Base-by-base conservation (phyloP, 2,113 vertebrate species). In the Etia nguti region DNA sequence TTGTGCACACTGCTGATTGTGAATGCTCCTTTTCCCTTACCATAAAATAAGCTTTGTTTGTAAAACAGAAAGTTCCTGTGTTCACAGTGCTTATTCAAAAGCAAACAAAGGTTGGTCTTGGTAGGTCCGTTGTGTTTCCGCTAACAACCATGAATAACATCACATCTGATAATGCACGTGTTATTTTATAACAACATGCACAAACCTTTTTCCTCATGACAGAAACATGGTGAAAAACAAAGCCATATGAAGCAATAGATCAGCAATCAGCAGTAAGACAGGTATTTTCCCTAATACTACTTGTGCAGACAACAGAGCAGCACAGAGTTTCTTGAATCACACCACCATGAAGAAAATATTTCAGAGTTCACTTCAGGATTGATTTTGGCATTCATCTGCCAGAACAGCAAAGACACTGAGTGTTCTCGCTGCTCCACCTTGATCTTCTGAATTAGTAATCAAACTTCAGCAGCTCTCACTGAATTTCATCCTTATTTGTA, bases 281-380 rank as follows among this genome's bases (percentile, higher is more conserved):
- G 31, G 56, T 41, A 5, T 86, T 75, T 84, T 41, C 43, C 36
- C 84, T 22, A 55, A 38, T 41, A 31, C 82, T 36, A 5, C 9
- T 26, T 83, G 20, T 82, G 46, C 12, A 79, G 29, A 41, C 5
- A 4, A 43, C 38, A 34, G 80, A 83, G 80, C 18, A 70, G 57
- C 62, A 50, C 2, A 24, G 43, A 20, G 20, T 81, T 79, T 68
- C 68, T 90, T 75, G 88, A 88, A 93, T 89, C 82, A 87, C 82
- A 54, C 34, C 82, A 57, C 62, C 62, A 48, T 12, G 46, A 86
- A 43, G n/a, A 57, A 89, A 79, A 90, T 57, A 48, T 48, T 62
- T 87, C 65, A 90, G 29, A 65, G 59, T 79, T 86, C 62, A 84
- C 26, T 29, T 56, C 34, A 34, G 34, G 57, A 84, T 60, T 80